These are phyloP conservation scores for Eupithecia subfuscata DNA, from an alignment of 2,888 invertebrate species.

Conservation along the genomic window DNA sequence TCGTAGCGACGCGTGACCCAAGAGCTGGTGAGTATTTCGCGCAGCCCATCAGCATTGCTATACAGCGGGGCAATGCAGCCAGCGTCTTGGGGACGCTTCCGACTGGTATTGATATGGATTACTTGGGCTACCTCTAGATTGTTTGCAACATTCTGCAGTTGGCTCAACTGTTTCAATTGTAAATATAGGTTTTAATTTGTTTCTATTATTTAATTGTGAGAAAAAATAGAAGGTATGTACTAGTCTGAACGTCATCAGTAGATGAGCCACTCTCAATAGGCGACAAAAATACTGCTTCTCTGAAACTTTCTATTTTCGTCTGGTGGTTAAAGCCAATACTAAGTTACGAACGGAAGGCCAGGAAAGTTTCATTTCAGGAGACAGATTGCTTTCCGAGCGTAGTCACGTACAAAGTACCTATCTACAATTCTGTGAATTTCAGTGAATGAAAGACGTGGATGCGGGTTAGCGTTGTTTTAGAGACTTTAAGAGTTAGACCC, in stretches of 20 bases:
- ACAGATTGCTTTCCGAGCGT: not conserved
- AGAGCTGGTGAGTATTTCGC: no score
- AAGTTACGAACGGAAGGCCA: not conserved
- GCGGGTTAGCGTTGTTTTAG: not conserved
- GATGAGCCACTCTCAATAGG: not conserved
- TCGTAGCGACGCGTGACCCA: no score
- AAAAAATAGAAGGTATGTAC: no score
- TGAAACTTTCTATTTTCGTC: not conserved
- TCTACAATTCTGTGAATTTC: not conserved
- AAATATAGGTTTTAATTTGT: no score
- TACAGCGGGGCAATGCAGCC: no score
- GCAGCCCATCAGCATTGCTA: no score
- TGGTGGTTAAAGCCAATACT: not conserved
- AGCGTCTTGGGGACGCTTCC: no score
- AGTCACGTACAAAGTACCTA: conserved; percentile 1
- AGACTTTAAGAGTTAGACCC: not conserved
- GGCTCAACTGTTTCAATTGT: no score
- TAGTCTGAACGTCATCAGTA: not conserved
- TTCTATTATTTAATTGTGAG: no score
- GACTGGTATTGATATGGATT: no score
- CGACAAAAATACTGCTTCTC: not conserved
- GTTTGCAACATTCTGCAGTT: no score
- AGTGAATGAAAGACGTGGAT: not conserved
- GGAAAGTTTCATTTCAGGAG: conserved; percentile 4
- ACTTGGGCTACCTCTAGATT: no score